Conservation (phyloP, 2,888 invertebrate genomes). For the Seladonia tumulorum region DNA sequence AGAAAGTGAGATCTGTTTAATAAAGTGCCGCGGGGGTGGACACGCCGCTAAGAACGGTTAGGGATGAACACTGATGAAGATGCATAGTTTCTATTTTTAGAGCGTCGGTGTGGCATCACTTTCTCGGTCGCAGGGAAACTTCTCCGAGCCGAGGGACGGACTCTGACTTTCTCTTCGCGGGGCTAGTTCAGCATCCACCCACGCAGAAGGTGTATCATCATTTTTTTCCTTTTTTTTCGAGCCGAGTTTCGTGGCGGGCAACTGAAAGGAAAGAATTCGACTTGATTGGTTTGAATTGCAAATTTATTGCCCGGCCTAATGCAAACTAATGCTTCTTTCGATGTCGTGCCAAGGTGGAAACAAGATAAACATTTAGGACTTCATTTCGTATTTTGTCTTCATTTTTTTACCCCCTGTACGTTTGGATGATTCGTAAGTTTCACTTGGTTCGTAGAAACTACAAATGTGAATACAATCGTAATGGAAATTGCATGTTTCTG, state of each 20-base stretch:
- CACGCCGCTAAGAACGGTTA: slow-evolving; percentile 17
- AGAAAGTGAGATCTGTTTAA: slow-evolving; percentile 13
- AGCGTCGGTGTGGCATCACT: slow-evolving; percentile 37
- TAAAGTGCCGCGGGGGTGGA: slow-evolving; percentile 35
- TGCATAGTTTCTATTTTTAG: slow-evolving; percentile 46
- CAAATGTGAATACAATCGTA: too few relatives aligned
- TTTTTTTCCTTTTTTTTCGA: background rate
- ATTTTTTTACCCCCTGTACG: too few relatives aligned
- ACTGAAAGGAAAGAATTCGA: background rate
- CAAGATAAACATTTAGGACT: background rate
- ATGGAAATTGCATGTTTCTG: too few relatives aligned
- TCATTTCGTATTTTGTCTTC: background rate
- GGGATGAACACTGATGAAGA: slow-evolving; percentile 47
- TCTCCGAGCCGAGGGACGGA: slow-evolving; percentile 19
- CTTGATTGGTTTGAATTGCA: background rate
- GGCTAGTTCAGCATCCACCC: slow-evolving; percentile 12
- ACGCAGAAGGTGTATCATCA: background rate
- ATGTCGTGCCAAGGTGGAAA: too few relatives aligned
- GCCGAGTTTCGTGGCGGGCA: background rate
- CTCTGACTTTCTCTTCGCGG: slow-evolving; percentile 26
- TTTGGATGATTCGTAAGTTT: too few relatives aligned
- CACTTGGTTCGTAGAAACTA: too few relatives aligned
- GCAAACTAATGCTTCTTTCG: background rate
- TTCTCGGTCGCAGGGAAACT: slow-evolving; percentile 25
- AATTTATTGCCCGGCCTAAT: background rate